Base-by-base conservation (phyloP, 1,140 invertebrate genomes). In the Epicauta chinensis region DNA sequence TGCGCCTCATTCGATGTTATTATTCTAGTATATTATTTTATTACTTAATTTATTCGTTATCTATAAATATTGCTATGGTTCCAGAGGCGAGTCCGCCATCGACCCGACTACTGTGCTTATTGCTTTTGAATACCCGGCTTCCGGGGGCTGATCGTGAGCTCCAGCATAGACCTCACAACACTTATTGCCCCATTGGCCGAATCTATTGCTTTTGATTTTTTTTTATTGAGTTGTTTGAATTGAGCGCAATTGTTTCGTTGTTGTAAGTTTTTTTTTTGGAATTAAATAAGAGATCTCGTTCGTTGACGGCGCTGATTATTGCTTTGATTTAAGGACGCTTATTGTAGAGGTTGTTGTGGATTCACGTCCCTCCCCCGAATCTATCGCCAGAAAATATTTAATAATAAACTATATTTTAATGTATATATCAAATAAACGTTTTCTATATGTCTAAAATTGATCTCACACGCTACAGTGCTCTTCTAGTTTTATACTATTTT, bases 51-150 rank as follows among this genome's bases (percentile, higher is more conserved):
- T 56, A 57, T 60, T 63, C 61, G 61, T 64, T 64, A 64, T 60
- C 50, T 63, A 59, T 48, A 59, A 23, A 63, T 69, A 69, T 70
- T 70, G 68, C 67, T 69, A 69, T 70, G 58, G 61, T 64, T 65
- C 59, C 55, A 59, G 60, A 57, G 59, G 57, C 44, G 13, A 56
- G 55, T 55, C 47, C 51, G 29, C 50, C 50, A 36, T 53, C 49
- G 58, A 63, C 60, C 58, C 56, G 58, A 55, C 65, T 68, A 69
- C 66, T 65, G 60, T 63, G 57, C 52, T 67, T 69, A 69, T 69
- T 69, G 66, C 66, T 71, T 69, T 69, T 69, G 67, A 71, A 71
- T 71, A 71, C 67, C 69, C 65, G 66, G 67, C 67, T 62, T 59
- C 55, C 66, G 56, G 51, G 61, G 58, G 55, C 46, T 44, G 40